Conservation (phyloP, 2,797 vertebrate species). For the Gymnodraco acuticeps region DNA sequence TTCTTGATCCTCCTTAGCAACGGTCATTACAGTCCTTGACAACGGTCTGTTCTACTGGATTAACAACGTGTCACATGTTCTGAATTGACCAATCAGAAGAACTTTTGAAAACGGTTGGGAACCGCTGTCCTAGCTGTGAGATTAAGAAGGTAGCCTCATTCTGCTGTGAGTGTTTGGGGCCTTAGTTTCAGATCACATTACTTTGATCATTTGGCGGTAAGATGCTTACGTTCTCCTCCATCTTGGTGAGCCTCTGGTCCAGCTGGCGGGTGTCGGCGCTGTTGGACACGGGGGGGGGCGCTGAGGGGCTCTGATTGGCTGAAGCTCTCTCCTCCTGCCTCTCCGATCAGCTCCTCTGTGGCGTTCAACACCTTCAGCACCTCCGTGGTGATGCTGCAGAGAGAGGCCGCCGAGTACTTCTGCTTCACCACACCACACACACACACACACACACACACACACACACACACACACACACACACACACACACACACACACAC, state of each 20-base stretch:
- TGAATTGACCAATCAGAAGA: too few relatives aligned
- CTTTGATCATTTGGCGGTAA: not conserved
- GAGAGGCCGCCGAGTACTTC: slow-evolving; percentile 97
- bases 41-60: too few relatives aligned
- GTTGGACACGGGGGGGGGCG: slow-evolving; percentile 82
- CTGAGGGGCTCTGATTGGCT: slow-evolving; percentile 78
- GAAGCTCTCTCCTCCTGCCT: slow-evolving; percentile 86
- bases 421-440: slow-evolving; percentile 79
- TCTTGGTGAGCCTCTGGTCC: slow-evolving; percentile 92
- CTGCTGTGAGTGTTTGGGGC: too few relatives aligned
- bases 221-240: slow-evolving; percentile 95
- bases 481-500: slow-evolving; percentile 44
- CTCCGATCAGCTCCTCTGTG: slow-evolving; percentile 95
- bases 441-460: slow-evolving; percentile 33
- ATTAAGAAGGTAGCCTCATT: too few relatives aligned
- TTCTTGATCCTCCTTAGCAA: too few relatives aligned
- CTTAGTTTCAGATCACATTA: too few relatives aligned
- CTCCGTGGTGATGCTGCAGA: slow-evolving; percentile 99
- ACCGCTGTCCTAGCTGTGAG: too few relatives aligned
- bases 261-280: slow-evolving; percentile 87
- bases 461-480: slow-evolving; percentile 42
- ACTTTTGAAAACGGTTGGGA: too few relatives aligned
- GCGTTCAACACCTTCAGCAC: slow-evolving; percentile 97
- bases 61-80: too few relatives aligned
- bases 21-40: too few relatives aligned